Evolutionary conservation across 53 echinoderm and acorn worm species (phyloP), one percentile per base, ranked within the genome.

Genomic region (Mesocentrotus franciscanus): DNA sequence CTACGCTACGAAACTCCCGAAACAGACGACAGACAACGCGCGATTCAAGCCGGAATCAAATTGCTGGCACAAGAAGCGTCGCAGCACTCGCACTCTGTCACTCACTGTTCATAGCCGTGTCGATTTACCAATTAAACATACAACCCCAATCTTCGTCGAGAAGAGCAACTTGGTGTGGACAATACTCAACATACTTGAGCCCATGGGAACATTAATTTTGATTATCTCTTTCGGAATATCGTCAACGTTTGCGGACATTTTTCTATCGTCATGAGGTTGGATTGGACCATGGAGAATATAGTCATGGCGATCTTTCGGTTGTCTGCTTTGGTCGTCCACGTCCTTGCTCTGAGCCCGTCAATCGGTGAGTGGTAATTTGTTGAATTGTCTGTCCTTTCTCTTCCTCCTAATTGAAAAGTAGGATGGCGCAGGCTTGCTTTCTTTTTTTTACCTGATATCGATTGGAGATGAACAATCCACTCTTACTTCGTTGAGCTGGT

Each of bases 311-410:
- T 92, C 56, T 74, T 92, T 74, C 71, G 92, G 74, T 29, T 74
- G 92, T 92, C 92, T 42, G 74, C 92, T 42, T 11, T 92, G 24
- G 56, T 74, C 2, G 34, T 92, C 17, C 92, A 92, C 30, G 92
- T 92, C 72, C 92, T 92, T 66, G 92, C 72, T 13, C 42, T 92
- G 56, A 92, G 92, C 92, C 92, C 92, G 74, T 92, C 92, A 92
- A 92, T 92, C 92, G 92, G 92, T 92, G 74, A 92, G 92, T 92
- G 9, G 56, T 92, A 71, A 92, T 92, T 92, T 66, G 91, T 91
- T 61, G 66, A 58, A 91, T 61, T 91, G 91, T 91, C 91, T 91
- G 62, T 91, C 91, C 66, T 35, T 39, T 18, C 91, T 66, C 91
- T 91, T 91, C 61, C 22, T 17, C 35, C 91, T 91, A 64, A 61